Base-by-base conservation (phyloP, 2,797 vertebrate genomes). In the Yasuhikotakia modesta region DNA sequence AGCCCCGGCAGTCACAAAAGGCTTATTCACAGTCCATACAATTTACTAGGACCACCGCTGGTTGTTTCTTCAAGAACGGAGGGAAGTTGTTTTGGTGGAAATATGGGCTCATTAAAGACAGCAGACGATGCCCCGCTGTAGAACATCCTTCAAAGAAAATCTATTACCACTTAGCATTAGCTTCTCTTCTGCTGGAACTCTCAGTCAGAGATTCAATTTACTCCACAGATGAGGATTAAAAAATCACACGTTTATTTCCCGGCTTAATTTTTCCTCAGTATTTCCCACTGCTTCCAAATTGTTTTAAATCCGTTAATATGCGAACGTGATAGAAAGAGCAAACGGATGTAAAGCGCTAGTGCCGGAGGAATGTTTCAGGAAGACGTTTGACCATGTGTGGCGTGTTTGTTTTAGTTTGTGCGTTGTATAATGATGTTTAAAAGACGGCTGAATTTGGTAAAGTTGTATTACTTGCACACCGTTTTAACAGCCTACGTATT, bases 251-350 rank as follows among this genome's bases (percentile, higher is more conserved):
- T 80, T 79, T 79, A 77, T 83, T 85, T 82, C 73, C 77, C 81
- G 79, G 76, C 79, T 85, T 87, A 85, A 84, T 87, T 87, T 87
- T 77, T 82, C 72, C 46, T 87, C 70, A 70, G 75, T 75, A 74
- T 76, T 76, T 70, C 70, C 80, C 85, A 82, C 61, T 80, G 68
- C 53, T 69, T 84, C 79, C 45, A 87, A 85, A 88, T 85, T 83
- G 83, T 87, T 88, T 88, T 85, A 86, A 88, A 87, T 87, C 84
- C 77, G 71, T 73, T 79, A 84, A 81, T 83, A 82, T 85, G 80
- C 86, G 73, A 68, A 76, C 71, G 52, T 79, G 82, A 73, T 27
- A 65, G 79, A 84, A 79, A 60, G 73, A 81, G 80, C 43, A 55
- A 81, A 75, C 67, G 67, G 73, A 79, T 83, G 74, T 32, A 76